These are phyloP conservation scores for Holacanthella duospinosa DNA, from an alignment of 2,888 invertebrate species.

Conservation along the genomic window DNA sequence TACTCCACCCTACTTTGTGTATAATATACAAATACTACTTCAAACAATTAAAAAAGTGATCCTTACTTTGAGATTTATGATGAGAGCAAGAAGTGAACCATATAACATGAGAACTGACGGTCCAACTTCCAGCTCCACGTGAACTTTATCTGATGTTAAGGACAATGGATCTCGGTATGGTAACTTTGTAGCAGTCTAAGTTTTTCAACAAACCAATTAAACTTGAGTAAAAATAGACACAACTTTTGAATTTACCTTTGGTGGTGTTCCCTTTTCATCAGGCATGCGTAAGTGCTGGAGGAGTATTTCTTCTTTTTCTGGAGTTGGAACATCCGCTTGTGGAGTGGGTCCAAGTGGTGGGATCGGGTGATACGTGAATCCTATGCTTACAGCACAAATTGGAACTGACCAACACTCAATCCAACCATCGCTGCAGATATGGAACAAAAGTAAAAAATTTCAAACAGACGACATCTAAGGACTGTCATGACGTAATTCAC, in stretches of 20 bases:
- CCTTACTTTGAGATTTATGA: slow-evolving; percentile 66
- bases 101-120: slow-evolving; percentile 84
- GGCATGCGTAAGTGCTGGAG: slow-evolving; percentile 86
- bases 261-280: slow-evolving; percentile 32
- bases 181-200: too few species aligned
- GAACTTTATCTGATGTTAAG: slow-evolving; percentile 76
- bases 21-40: background rate
- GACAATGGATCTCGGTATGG: slow-evolving; percentile 80
- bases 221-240: background rate
- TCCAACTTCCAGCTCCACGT: slow-evolving; percentile 85
- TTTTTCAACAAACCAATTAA: too few species aligned
- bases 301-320: slow-evolving; percentile 85
- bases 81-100: slow-evolving; percentile 79
- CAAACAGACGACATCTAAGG: background rate
- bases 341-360: slow-evolving; percentile 78
- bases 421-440: slow-evolving; percentile 57
- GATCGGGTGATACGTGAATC: slow-evolving; percentile 83
- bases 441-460: background rate
- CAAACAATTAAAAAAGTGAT: too few species aligned
- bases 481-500: slow-evolving; percentile 39
- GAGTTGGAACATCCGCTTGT: slow-evolving; percentile 84
- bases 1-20: background rate
- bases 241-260: slow-evolving; percentile 10
- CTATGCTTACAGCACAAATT: slow-evolving; percentile 80
- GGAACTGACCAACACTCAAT: slow-evolving; percentile 94